Percentiles rank a stretch among this genome's conserved stretches.
Conservation (phyloP, 2,888 invertebrate species). For the Incurvaria masculella region DNA sequence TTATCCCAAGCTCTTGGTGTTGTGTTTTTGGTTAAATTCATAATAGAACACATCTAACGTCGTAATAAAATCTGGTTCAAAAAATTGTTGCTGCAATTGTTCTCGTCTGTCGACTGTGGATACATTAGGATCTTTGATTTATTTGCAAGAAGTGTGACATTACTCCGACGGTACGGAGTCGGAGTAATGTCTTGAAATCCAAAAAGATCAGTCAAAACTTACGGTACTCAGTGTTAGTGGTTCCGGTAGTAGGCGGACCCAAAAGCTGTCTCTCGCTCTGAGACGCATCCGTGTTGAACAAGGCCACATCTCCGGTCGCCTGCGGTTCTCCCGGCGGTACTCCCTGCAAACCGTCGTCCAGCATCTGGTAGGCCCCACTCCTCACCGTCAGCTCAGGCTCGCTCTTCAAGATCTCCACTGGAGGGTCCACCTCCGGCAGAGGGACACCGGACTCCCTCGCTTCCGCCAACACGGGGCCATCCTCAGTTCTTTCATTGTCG, state of each 20-base stretch:
- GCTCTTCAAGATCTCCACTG: conserved; percentile 29
- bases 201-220: too few species aligned
- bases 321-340: conserved; percentile 29
- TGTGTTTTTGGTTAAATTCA: too few species aligned
- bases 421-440: conserved; percentile 12
- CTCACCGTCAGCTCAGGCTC: conserved; percentile 27
- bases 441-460: conserved; percentile 16
- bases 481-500: conserved; percentile 25
- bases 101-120: too few species aligned
- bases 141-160: too few species aligned
- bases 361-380: conserved; percentile 41
- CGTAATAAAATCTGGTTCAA: too few species aligned
- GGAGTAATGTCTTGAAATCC: too few species aligned
- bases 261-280: conserved; percentile 37
- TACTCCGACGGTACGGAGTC: too few species aligned
- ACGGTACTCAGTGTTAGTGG: conserved; percentile 40
- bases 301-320: conserved; percentile 20
- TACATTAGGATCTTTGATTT: too few species aligned
- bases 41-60: too few species aligned
- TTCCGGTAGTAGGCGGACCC: conserved; percentile 26
- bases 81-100: too few species aligned
- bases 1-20: too few species aligned
- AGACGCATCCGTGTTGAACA: conserved; percentile 23
- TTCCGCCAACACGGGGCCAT: conserved; percentile 16
- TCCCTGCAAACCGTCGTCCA: conserved; percentile 31